Conservation (phyloP, 2,797 vertebrate genomes). For the Falco concolor region DNA sequence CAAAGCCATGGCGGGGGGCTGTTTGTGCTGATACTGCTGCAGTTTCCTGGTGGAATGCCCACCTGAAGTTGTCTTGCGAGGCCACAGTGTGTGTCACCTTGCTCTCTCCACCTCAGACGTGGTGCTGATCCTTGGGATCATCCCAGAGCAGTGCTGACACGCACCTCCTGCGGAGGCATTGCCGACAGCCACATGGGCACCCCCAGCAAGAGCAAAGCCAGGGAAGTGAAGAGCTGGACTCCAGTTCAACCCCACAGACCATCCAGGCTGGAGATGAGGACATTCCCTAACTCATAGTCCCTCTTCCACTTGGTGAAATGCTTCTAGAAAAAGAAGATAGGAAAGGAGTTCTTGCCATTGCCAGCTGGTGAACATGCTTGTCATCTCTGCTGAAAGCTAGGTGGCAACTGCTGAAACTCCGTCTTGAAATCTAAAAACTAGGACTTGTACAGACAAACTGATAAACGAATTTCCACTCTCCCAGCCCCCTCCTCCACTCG, state of each 20-base stretch:
- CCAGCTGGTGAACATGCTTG: constrained; percentile 3
- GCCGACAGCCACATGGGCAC: background rate
- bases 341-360: background rate
- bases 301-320: background rate
- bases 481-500: background rate
- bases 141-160: background rate
- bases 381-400: background rate
- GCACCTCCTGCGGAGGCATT: background rate
- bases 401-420: constrained; percentile 8
- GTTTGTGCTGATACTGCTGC: background rate
- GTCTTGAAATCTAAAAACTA: background rate
- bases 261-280: background rate
- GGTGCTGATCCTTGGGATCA: background rate
- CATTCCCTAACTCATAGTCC: background rate
- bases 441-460: background rate
- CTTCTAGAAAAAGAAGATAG: background rate
- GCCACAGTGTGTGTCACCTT: background rate
- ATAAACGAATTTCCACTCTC: background rate
- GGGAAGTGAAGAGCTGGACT: background rate
- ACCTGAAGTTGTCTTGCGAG: background rate
- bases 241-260: background rate
- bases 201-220: background rate
- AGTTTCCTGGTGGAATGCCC: background rate
- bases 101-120: background rate
- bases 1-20: background rate